These are phyloP conservation scores for Corythaeola cristata DNA, from an alignment of 2,113 vertebrate species.

Conservation along the genomic window DNA sequence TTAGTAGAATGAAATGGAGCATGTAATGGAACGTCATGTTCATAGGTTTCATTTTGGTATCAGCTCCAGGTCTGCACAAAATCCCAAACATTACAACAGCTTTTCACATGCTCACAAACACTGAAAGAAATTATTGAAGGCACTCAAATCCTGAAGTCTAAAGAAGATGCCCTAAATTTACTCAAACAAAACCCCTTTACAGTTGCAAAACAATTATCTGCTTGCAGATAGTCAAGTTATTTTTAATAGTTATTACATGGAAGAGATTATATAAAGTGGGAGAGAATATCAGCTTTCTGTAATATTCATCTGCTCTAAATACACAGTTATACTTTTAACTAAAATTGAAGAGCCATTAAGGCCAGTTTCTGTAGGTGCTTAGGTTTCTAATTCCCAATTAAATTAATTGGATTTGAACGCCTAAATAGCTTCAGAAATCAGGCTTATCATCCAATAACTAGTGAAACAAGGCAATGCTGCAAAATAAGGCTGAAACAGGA, in stretches of 20 bases:
- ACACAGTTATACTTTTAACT: slow-evolving; percentile 1
- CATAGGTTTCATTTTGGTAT: background rate
- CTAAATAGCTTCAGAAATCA: slow-evolving; percentile 24
- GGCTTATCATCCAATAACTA: background rate
- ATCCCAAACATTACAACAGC: background rate
- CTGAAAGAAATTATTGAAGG: slow-evolving; percentile 22
- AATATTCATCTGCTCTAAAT: slow-evolving; percentile 43
- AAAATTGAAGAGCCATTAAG: slow-evolving; percentile 34
- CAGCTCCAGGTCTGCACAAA: slow-evolving; percentile 28
- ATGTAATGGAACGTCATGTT: slow-evolving; percentile 9
- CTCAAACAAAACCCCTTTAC: background rate
- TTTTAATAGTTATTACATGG: background rate
- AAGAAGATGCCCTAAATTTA: slow-evolving; percentile 12
- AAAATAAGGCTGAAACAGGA: background rate
- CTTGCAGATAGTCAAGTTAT: slow-evolving; percentile 8
- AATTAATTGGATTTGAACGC: slow-evolving; percentile 48
- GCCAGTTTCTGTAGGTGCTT: slow-evolving; percentile 11
- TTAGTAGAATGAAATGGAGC: slow-evolving; percentile 33
- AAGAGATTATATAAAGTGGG: background rate
- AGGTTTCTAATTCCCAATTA: slow-evolving; percentile 46
- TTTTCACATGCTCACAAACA: background rate
- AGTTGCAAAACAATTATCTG: slow-evolving; percentile 34
- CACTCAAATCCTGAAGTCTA: background rate
- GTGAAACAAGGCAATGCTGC: background rate
- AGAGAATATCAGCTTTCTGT: slow-evolving; percentile 3